A percentile compares a stretch with the other conserved stretches of the same genome.
phyloP scores from a whole-genome alignment of 2,113 vertebrate genomes.

The Scomber japonicus region DNA sequence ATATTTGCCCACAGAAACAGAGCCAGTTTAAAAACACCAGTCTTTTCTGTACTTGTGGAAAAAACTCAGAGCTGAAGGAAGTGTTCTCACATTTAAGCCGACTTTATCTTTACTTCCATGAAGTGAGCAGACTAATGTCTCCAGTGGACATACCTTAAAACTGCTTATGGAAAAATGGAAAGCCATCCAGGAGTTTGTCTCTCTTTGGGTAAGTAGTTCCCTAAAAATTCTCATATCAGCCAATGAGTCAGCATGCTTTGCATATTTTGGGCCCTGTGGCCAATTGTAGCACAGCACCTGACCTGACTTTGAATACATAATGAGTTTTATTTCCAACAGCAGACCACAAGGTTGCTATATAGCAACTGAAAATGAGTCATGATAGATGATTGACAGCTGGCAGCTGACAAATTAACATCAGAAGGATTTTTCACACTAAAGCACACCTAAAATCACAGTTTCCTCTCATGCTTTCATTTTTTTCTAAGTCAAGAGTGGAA shows the following conservation, averaged over 20 bases:
- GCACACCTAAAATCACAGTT: slow-evolving; percentile 42
- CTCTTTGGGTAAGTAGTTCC: slow-evolving; percentile 29
- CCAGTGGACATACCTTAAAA: slow-evolving; percentile 13
- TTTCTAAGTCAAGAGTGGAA: slow-evolving; percentile 28
- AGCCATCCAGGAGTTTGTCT: slow-evolving; percentile 25
- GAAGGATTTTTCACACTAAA: slow-evolving; percentile 46
- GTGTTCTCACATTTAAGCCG: slow-evolving; percentile 14
- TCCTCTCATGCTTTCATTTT: slow-evolving; percentile 10
- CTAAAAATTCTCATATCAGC: slow-evolving; percentile 58
- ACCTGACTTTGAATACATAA: slow-evolving; percentile 52
- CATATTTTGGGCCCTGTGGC: slow-evolving; percentile 72
- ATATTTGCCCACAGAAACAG: not conserved
- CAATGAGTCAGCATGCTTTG: slow-evolving; percentile 68
- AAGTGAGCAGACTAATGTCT: slow-evolving; percentile 34
- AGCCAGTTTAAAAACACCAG: not conserved
- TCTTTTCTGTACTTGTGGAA: slow-evolving; percentile 5
- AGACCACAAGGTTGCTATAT: slow-evolving; percentile 54
- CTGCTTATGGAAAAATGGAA: slow-evolving; percentile 41
- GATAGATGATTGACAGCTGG: slow-evolving; percentile 70
- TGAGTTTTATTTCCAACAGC: slow-evolving; percentile 4
- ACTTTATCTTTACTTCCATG: slow-evolving; percentile 37
- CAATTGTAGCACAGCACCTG: slow-evolving; percentile 58
- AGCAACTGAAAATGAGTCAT: slow-evolving; percentile 51
- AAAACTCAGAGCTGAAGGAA: not conserved
- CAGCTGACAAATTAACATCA: slow-evolving; percentile 66